Evolutionary conservation across 2,797 vertebrate genomes (phyloP).

Genomic region (Sarcophilus harrisii): DNA sequence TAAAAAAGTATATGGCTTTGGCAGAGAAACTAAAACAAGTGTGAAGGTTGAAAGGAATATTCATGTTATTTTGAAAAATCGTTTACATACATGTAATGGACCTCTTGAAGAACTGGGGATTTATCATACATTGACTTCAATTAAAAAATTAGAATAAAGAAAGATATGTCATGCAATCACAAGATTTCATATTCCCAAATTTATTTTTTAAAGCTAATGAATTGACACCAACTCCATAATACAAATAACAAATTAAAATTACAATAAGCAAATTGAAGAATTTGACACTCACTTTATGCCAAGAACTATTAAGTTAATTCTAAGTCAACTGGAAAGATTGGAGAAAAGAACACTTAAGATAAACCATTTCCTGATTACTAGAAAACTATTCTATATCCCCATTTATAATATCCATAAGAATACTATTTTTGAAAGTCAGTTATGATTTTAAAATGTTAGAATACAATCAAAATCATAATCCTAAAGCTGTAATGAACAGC

Average conservation of each 20-base stretch:
- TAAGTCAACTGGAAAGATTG: not conserved
- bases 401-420: not conserved
- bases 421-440: not conserved
- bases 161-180: conserved; percentile 52
- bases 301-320: not conserved
- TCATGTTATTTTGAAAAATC: conserved; percentile 66
- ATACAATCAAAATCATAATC: not conserved
- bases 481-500: not conserved
- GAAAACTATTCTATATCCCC: not conserved
- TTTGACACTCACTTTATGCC: not conserved
- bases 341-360: not conserved
- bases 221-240: not conserved
- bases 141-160: conserved; percentile 41
- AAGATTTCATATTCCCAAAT: conserved; percentile 45
- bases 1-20: conserved; percentile 61
- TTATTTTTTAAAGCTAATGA: not conserved
- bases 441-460: not conserved
- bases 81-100: conserved; percentile 55
- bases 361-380: not conserved
- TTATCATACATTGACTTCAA: conserved; percentile 64
- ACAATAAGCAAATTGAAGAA: not conserved
- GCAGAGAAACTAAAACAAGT: conserved; percentile 67
- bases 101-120: conserved; percentile 57
- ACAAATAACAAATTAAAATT: not conserved
- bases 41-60: conserved; percentile 56